Conservation (phyloP, 37 sponge, comb jelly and placozoan species). For the Halichondria panicea region DNA sequence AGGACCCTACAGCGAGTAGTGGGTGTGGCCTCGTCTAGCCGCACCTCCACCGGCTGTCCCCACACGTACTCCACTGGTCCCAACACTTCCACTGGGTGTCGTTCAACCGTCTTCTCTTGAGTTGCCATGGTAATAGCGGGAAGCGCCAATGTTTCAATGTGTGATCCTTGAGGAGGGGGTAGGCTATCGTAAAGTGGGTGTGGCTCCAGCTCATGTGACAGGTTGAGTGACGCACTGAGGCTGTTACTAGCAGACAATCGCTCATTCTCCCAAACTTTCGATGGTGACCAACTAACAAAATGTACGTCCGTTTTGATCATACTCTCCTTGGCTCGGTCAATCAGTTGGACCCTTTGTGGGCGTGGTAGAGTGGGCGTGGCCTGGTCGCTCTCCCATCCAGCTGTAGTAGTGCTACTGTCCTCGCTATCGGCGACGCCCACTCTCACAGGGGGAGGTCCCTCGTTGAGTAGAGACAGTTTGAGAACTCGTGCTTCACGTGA, state of each 20-base stretch:
- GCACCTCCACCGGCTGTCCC: conserved; percentile 43
- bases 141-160: conserved; percentile 36
- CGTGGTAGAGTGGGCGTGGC: not conserved
- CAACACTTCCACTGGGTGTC: conserved; percentile 29
- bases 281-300: conserved; percentile 58
- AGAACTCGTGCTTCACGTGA: conserved; percentile 38
- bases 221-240: not conserved
- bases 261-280: conserved; percentile 55
- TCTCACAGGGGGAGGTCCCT: not conserved
- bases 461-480: conserved; percentile 23
- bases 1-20: conserved; percentile 28
- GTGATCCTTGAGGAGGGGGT: not conserved
- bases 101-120: not conserved
- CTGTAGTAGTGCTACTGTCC: not conserved
- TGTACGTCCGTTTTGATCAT: not conserved
- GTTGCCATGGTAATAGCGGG: conserved; percentile 15
- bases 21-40: not conserved
- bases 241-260: not conserved
- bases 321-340: not conserved
- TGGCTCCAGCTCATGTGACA: no score
- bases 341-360: not conserved
- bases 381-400: no score
- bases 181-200: conserved; percentile 14
- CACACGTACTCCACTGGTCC: conserved; percentile 59
- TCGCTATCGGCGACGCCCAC: not conserved